Percentiles rank a stretch among this genome's conserved stretches.
phyloP scores from a whole-genome alignment of 2,888 invertebrate species.

The Netelia inedita region DNA sequence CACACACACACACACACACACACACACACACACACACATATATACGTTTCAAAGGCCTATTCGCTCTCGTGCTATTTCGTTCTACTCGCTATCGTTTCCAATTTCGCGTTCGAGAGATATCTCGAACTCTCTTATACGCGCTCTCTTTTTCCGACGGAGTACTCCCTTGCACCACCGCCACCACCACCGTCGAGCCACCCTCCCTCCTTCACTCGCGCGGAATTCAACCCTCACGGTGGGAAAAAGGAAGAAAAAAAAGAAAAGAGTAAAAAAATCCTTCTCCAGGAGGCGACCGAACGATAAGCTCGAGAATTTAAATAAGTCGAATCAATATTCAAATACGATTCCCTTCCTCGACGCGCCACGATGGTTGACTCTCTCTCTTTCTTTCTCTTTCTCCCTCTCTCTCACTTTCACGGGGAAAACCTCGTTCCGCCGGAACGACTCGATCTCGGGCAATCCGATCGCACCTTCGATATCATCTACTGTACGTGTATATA shows the following conservation, averaged over 20 bases:
- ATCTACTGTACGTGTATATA: conserved; percentile 43
- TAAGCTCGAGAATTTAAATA: conserved; percentile 83
- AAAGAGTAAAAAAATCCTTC: background rate
- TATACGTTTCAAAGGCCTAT: conserved; percentile 69
- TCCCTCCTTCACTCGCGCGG: background rate
- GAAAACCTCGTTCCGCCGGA: conserved; percentile 69
- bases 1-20: background rate
- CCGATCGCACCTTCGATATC: conserved; percentile 73
- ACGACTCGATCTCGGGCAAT: conserved; percentile 77
- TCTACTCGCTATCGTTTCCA: conserved; percentile 83
- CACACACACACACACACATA: conserved; percentile 19
- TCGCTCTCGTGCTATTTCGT: conserved; percentile 79
- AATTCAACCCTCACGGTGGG: conserved; percentile 10
- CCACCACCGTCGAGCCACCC: conserved; percentile 16
- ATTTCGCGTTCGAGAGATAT: conserved; percentile 83
- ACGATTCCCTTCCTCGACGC: conserved; percentile 73
- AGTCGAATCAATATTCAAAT: conserved; percentile 85
- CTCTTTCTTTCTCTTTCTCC: too few relatives aligned
- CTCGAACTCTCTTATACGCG: conserved; percentile 67
- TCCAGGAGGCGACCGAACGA: conserved; percentile 73
- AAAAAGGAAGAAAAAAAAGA: background rate
- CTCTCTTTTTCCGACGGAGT: conserved; percentile 56
- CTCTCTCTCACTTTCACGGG: conserved; percentile 75
- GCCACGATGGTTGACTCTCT: conserved; percentile 68
- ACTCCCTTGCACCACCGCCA: background rate